A percentile compares a stretch with the other conserved stretches of the same genome.
phyloP scores from a whole-genome alignment of 2,888 invertebrate species.

The Hyles lineata region DNA sequence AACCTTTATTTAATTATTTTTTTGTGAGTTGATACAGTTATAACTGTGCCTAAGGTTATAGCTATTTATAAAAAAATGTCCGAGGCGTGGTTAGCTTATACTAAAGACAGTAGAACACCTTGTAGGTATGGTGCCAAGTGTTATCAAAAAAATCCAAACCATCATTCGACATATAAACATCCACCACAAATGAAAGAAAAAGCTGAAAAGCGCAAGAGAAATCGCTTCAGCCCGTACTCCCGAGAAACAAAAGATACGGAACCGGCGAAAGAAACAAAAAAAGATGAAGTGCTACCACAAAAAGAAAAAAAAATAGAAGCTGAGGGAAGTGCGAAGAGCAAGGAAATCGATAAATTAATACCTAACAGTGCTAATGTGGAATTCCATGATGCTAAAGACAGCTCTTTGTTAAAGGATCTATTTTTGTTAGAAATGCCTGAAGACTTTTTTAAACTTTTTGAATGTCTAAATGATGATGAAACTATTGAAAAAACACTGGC shows the following conservation, averaged over 20 bases:
- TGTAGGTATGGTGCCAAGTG: constrained; percentile 93
- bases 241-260: constrained; percentile 39
- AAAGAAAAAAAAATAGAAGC: constrained; percentile 16
- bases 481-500: constrained; percentile 86
- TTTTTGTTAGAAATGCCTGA: constrained; percentile 94
- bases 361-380: constrained; percentile 57
- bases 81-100: constrained; percentile 67
- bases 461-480: constrained; percentile 87
- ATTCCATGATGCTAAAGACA: constrained; percentile 74
- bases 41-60: constrained; percentile 18
- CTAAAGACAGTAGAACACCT: constrained; percentile 78
- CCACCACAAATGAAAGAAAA: constrained; percentile 78
- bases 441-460: constrained; percentile 95
- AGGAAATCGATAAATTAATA: constrained; percentile 35
- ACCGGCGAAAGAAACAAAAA: constrained; percentile 31
- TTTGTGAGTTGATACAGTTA: neutral
- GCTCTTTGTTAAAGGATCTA: constrained; percentile 87
- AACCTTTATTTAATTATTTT: neutral
- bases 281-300: constrained; percentile 20
- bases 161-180: constrained; percentile 91
- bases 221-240: constrained; percentile 57
- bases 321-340: neutral
- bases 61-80: constrained; percentile 56
- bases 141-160: constrained; percentile 92
- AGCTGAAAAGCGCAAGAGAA: constrained; percentile 45